A percentile compares a stretch with the other conserved stretches of the same genome.
Evolutionary conservation across 2,888 invertebrate species (phyloP).

Genomic region (Xanthorhoe spadicearia): DNA sequence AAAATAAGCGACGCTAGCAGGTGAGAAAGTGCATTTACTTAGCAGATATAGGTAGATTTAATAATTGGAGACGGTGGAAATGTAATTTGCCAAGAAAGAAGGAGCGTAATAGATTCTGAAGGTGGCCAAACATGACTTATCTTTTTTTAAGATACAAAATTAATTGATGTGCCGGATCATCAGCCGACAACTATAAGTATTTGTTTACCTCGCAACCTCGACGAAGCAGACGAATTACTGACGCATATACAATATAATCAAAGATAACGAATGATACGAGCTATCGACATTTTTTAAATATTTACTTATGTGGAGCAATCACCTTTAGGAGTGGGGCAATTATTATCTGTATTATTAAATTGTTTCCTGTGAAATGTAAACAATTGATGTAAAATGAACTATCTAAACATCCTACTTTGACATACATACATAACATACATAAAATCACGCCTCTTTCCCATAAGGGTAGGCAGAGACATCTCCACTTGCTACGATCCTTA

Average conservation of each 20-base stretch:
- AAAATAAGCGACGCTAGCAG: too few species aligned
- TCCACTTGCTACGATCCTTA: too few species aligned
- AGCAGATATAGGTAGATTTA: neutral
- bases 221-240: constrained; percentile 13
- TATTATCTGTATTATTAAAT: constrained; percentile 42
- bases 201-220: constrained; percentile 17
- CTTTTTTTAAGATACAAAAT: neutral
- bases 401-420: neutral
- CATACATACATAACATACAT: too few species aligned
- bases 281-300: constrained; percentile 39
- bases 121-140: too few species aligned
- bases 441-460: too few species aligned
- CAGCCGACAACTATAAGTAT: neutral
- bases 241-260: constrained; percentile 28
- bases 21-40: too few species aligned
- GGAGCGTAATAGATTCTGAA: too few species aligned
- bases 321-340: constrained; percentile 54
- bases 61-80: neutral
- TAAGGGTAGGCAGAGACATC: too few species aligned
- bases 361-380: constrained; percentile 28
- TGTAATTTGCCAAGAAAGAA: too few species aligned
- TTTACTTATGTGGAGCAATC: constrained; percentile 51
- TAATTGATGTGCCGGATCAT: neutral
- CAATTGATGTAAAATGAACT: constrained; percentile 1
- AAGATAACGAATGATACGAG: constrained; percentile 16